Evolutionary conservation across 2,797 vertebrate species (phyloP), one percentile per base, ranked within the genome.

Genomic region (Pangasius mekongensis): DNA sequence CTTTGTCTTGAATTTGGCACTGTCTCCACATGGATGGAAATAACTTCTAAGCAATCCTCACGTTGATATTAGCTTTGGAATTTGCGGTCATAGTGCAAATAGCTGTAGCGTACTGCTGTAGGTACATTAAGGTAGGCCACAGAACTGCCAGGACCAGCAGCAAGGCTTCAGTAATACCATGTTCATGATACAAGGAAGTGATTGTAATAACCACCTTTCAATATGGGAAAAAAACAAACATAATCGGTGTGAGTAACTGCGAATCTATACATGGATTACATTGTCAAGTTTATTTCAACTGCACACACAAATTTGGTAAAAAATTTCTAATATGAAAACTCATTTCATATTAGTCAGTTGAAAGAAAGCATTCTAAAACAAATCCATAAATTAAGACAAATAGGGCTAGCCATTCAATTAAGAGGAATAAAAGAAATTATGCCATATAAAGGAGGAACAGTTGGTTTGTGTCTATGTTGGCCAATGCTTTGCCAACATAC

Each of bases 1-100:
- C 94, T 94, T 94, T 94, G 91, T 94, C 94, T 88, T 92, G 92
- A 74, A 91, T 87, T 94, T 95, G 94, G 94, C 95, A 92, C 67
- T 0, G 76, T 86, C 52, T 58, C 36, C 78, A 62, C 87, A 88
- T 90, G 24, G 93, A 93, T 94, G 91, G 92, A 94, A 94, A 94
- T 91, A 94, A 91, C 90, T 92, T 92, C 91, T 85, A 87, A 89
- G 89, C 91, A 89, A 93, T 88, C 87, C 86, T 91, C 60, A 85
- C 87, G 76, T 90, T 91, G 90, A 93, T 82, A 90, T 94, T 94
- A 84, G 91, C 92, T 89, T 84, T 89, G 78, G 78, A 92, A 90
- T 90, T 90, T 88, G 69, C 82, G 87, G 88, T 85, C 76, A 86
- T 74, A 85, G 86, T 87, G 76, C 86, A 88, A 89, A 92, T 88